Percentiles rank a stretch among this genome's conserved stretches.
phyloP scores from a whole-genome alignment of 1,140 invertebrate species.

The Drosophila obscura region DNA sequence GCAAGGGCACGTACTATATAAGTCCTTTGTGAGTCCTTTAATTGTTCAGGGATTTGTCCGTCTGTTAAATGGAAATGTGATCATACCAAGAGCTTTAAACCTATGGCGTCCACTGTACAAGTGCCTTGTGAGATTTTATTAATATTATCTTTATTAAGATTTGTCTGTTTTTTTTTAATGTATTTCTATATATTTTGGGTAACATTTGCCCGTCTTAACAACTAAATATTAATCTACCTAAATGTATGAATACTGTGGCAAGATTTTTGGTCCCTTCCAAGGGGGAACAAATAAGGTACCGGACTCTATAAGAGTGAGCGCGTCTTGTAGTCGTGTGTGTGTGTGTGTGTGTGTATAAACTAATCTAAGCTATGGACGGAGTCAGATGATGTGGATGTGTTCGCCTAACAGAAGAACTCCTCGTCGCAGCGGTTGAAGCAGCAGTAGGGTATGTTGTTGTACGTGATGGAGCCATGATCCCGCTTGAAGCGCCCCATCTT shows the following conservation, averaged over 20 bases:
- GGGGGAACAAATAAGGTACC: constrained; percentile 57
- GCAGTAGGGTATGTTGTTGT: constrained; percentile 78
- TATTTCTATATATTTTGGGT: constrained; percentile 9
- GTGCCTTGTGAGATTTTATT: too few species aligned
- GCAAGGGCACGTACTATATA: constrained; percentile 66
- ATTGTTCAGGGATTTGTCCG: not conserved
- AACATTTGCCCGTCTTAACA: constrained; percentile 3
- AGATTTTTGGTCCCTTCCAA: constrained; percentile 24
- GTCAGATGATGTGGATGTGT: constrained; percentile 1
- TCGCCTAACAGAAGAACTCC: constrained; percentile 74
- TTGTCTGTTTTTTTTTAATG: not conserved
- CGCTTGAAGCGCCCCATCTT: constrained; percentile 70
- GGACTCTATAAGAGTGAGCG: constrained; percentile 76
- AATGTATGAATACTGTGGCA: constrained; percentile 57
- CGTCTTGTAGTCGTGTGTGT: constrained; percentile 30
- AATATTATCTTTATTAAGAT: not conserved
- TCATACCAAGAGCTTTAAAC: too few species aligned
- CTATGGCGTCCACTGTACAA: too few species aligned
- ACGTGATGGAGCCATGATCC: constrained; percentile 48
- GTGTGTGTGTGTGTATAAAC: constrained; percentile 3
- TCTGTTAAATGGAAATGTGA: too few species aligned
- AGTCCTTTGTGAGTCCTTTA: constrained; percentile 33
- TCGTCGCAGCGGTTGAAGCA: constrained; percentile 71
- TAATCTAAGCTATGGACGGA: constrained; percentile 56
- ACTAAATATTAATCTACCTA: constrained; percentile 37